These are phyloP conservation scores for Crematogaster levior DNA, from an alignment of 2,888 invertebrate genomes.

Conservation along the genomic window DNA sequence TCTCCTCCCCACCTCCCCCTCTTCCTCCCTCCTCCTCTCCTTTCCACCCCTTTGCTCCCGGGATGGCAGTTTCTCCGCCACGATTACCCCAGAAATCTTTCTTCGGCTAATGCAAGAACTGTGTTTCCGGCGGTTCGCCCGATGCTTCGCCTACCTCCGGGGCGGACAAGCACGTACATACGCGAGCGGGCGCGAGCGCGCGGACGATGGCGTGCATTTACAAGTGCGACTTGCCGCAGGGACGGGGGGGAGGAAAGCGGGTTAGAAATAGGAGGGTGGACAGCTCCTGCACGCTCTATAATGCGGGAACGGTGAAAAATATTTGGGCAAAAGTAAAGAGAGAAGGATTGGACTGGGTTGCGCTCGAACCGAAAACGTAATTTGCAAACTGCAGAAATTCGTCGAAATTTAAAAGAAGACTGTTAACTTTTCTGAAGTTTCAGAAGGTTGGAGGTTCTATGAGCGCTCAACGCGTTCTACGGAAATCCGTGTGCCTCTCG, in stretches of 20 bases:
- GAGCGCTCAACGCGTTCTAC: neutral
- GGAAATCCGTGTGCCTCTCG: neutral
- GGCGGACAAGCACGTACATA: slow-evolving; percentile 52
- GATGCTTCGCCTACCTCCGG: slow-evolving; percentile 73
- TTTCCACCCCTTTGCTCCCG: neutral
- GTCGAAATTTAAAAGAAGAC: slow-evolving; percentile 6
- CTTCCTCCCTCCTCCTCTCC: neutral
- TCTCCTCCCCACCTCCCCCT: neutral
- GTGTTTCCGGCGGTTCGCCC: slow-evolving; percentile 78
- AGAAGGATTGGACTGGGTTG: neutral
- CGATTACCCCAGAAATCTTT: slow-evolving; percentile 80
- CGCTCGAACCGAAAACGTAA: neutral
- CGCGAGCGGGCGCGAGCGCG: slow-evolving; percentile 51
- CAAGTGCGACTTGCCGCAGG: slow-evolving; percentile 73
- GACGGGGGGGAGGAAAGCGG: neutral
- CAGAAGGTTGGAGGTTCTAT: too few species aligned
- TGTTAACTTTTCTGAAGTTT: neutral
- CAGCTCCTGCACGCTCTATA: slow-evolving; percentile 35
- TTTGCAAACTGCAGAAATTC: slow-evolving; percentile 15
- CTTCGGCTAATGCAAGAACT: slow-evolving; percentile 84
- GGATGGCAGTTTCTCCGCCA: slow-evolving; percentile 54
- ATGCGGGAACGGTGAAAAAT: slow-evolving; percentile 42
- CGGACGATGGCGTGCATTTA: slow-evolving; percentile 70
- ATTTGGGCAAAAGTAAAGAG: slow-evolving; percentile 38
- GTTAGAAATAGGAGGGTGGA: slow-evolving; percentile 52